phyloP scores from a whole-genome alignment of 2,888 invertebrate species.

The Exocentrus adspersus region DNA sequence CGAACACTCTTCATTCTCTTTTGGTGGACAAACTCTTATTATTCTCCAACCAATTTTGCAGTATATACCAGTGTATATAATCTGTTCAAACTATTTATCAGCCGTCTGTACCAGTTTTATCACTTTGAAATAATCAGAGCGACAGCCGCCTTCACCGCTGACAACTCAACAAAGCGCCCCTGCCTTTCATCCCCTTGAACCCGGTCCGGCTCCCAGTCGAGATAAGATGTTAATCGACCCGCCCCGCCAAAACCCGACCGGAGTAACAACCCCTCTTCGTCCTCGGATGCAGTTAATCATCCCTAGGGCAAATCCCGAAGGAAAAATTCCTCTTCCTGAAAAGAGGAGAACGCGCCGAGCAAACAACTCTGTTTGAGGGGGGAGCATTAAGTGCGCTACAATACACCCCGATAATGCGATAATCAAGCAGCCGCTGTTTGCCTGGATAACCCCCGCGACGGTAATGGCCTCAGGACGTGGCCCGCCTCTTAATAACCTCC shows the following conservation, averaged over 20 bases:
- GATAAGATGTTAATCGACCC: neutral
- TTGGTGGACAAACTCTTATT: no score
- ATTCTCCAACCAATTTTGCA: no score
- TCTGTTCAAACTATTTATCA: no score
- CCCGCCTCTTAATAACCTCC: constrained; percentile 49
- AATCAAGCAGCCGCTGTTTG: constrained; percentile 59
- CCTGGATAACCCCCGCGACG: constrained; percentile 54
- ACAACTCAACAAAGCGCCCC: no score
- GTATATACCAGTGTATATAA: no score
- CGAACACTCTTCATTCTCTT: no score
- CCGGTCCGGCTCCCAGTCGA: no score
- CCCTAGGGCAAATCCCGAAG: neutral
- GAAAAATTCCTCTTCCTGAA: constrained; percentile 34
- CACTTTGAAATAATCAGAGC: no score
- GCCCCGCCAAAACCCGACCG: neutral
- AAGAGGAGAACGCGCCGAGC: constrained; percentile 51
- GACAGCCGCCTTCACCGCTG: no score
- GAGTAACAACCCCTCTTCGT: neutral
- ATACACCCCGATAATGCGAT: constrained; percentile 61
- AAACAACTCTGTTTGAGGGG: constrained; percentile 57
- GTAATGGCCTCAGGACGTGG: constrained; percentile 59
- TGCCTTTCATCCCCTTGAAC: no score
- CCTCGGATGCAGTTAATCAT: constrained; percentile 14
- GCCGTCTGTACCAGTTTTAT: no score
- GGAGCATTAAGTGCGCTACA: constrained; percentile 59